Conservation (phyloP, 2,113 vertebrate genomes). For the Eidolon helvum region DNA sequence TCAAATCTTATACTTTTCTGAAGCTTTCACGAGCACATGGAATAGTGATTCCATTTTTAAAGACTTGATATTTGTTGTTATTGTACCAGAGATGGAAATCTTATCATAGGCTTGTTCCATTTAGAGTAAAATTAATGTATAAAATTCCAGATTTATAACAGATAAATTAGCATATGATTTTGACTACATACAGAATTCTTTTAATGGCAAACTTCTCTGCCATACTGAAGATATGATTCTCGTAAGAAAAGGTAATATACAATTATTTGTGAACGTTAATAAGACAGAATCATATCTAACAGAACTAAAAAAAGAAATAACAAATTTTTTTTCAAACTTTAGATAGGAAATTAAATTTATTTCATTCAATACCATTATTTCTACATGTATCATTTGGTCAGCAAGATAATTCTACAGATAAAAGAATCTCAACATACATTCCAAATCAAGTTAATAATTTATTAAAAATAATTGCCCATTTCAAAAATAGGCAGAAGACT, state of each 20-base stretch:
- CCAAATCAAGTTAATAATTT: neutral
- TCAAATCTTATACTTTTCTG: neutral
- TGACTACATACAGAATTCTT: neutral
- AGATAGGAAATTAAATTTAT: neutral
- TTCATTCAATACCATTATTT: neutral
- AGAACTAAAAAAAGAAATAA: neutral
- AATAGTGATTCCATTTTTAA: neutral
- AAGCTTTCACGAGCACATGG: neutral
- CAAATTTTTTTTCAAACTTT: neutral
- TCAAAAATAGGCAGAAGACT: neutral
- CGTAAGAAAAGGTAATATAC: neutral
- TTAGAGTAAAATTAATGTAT: neutral
- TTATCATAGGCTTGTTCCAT: neutral
- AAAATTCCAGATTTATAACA: neutral
- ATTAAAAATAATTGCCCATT: neutral
- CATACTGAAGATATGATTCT: neutral
- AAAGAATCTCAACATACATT: neutral
- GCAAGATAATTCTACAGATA: neutral
- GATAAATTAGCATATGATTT: neutral
- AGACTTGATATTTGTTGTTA: neutral
- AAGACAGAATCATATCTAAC: neutral
- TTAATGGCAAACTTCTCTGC: neutral
- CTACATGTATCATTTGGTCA: neutral
- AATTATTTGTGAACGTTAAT: neutral
- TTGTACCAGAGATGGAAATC: neutral